phyloP scores from a whole-genome alignment of 2,797 vertebrate species.

The Philypnodon macrostomus region DNA sequence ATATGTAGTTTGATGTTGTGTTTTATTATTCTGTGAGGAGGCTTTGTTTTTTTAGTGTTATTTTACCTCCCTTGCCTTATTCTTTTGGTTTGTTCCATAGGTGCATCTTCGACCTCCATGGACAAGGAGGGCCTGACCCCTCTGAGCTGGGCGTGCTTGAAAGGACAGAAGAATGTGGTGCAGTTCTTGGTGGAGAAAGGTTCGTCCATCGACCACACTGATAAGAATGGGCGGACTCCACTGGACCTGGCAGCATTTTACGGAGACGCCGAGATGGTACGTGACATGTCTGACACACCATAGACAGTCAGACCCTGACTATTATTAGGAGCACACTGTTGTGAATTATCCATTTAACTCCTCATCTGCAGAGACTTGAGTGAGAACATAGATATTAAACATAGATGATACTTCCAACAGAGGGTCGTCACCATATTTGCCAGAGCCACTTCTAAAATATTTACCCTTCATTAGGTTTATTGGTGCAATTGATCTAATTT shows the following conservation, averaged over 20 bases:
- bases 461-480: too few relatives aligned
- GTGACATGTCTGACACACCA: constrained; percentile 47
- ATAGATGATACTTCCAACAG: too few relatives aligned
- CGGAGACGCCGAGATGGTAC: constrained; percentile 93
- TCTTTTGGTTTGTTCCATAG: constrained; percentile 73
- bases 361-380: too few relatives aligned
- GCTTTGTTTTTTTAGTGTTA: too few relatives aligned
- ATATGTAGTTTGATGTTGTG: too few relatives aligned
- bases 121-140: constrained; percentile 96
- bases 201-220: constrained; percentile 90
- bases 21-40: too few relatives aligned
- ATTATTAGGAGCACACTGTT: constrained; percentile 36
- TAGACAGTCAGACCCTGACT: constrained; percentile 10
- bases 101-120: constrained; percentile 86
- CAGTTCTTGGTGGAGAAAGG: constrained; percentile 93
- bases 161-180: constrained; percentile 92
- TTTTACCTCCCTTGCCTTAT: too few relatives aligned
- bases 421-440: too few relatives aligned
- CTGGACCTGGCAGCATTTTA: constrained; percentile 96
- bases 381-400: too few relatives aligned
- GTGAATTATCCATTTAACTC: constrained; percentile 22
- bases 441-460: too few relatives aligned
- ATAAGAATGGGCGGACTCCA: constrained; percentile 95
- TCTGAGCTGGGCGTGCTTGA: constrained; percentile 96
- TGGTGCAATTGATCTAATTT: too few relatives aligned